Evolutionary conservation across 2,797 vertebrate species (phyloP).

Genomic region (Falco peregrinus): DNA sequence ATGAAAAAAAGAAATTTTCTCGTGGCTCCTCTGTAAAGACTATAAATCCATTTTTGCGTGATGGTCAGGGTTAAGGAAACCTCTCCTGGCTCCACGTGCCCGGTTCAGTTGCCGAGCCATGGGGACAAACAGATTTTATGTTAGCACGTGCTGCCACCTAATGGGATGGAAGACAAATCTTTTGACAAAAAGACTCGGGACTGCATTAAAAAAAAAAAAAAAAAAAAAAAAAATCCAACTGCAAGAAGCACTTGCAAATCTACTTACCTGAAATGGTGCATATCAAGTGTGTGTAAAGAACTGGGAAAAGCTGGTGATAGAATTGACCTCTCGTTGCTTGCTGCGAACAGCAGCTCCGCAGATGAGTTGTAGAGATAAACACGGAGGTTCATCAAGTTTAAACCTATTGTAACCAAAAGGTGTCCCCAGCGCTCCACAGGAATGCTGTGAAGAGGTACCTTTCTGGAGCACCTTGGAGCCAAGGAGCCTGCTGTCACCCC

Average conservation of each 20-base stretch:
- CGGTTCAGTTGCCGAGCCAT: neutral
- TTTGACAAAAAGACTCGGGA: neutral
- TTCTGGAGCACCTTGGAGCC: neutral
- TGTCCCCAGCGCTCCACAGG: neutral
- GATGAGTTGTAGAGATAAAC: accelerated
- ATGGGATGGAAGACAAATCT: neutral
- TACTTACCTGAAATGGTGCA: accelerated
- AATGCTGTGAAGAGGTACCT: neutral
- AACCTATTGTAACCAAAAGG: neutral
- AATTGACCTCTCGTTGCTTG: neutral
- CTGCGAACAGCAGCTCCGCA: accelerated
- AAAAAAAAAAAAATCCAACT: neutral
- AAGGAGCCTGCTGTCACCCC: neutral
- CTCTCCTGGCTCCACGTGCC: neutral
- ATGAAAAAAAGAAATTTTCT: neutral
- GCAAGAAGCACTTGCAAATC: neutral
- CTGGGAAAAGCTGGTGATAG: neutral
- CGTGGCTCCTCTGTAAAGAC: neutral
- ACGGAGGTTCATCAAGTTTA: neutral
- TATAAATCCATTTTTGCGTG: neutral
- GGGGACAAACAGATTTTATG: neutral
- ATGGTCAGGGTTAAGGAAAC: neutral
- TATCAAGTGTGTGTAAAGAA: accelerated
- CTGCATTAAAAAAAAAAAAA: neutral
- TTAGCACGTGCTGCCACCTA: conserved; percentile 35